These are phyloP conservation scores for Pachydiplax longipennis DNA, from an alignment of 2,888 invertebrate genomes.

Conservation along the genomic window DNA sequence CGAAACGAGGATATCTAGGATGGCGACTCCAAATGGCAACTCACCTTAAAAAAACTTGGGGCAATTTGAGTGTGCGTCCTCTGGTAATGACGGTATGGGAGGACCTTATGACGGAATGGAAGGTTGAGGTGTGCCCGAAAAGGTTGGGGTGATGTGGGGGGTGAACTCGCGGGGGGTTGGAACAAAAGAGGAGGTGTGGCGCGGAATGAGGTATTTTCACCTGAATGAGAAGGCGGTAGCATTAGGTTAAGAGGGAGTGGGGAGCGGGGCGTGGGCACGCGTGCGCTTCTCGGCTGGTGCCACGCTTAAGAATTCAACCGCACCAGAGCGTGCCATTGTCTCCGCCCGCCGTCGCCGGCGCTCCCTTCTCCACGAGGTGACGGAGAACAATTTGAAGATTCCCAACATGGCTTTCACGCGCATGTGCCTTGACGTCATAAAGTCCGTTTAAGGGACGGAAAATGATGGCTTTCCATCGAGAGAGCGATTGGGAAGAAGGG, in stretches of 20 bases:
- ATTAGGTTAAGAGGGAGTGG: background rate
- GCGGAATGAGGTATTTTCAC: constrained; percentile 16
- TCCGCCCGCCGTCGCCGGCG: background rate
- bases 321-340: constrained; percentile 43
- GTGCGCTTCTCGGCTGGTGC: constrained; percentile 6
- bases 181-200: constrained; percentile 11
- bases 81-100: background rate
- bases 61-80: background rate
- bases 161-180: background rate
- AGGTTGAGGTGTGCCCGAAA: background rate
- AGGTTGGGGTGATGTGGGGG: background rate
- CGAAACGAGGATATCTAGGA: background rate
- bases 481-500: background rate
- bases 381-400: constrained; percentile 29
- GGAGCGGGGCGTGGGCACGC: constrained; percentile 9
- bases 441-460: constrained; percentile 5
- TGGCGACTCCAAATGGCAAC: background rate
- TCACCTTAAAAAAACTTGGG: background rate
- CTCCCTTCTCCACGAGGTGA: background rate
- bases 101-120: background rate
- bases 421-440: constrained; percentile 10
- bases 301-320: constrained; percentile 32
- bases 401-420: constrained; percentile 38
- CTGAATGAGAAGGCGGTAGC: background rate
- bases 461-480: background rate